Percentiles rank a stretch among this genome's conserved stretches.
phyloP scores from a whole-genome alignment of 1,140 invertebrate species.

The Littorina saxatilis region DNA sequence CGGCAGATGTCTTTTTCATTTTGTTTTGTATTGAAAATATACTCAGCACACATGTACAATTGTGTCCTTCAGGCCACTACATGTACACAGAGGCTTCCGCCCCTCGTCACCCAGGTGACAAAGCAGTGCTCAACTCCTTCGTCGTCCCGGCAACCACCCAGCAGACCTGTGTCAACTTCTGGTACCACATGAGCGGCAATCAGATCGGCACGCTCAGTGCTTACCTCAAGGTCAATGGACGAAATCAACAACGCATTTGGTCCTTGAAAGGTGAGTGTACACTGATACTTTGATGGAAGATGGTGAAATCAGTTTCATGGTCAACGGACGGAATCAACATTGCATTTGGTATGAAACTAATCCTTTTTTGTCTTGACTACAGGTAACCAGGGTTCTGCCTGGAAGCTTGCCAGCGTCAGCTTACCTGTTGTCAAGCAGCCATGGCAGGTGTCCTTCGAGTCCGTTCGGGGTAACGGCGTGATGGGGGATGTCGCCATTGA shows the following conservation, averaged over 20 bases:
- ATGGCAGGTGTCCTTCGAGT: conserved; percentile 68
- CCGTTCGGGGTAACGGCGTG: conserved; percentile 49
- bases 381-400: conserved; percentile 57
- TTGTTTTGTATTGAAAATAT: too few species aligned
- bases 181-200: conserved; percentile 85
- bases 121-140: conserved; percentile 80
- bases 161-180: conserved; percentile 78
- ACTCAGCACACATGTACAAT: too few species aligned
- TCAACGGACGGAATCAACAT: too few species aligned
- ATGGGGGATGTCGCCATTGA: conserved; percentile 70
- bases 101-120: conserved; percentile 82
- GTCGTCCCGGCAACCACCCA: conserved; percentile 47
- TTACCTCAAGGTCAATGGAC: conserved; percentile 38
- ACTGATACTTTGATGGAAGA: too few species aligned
- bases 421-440: conserved; percentile 33
- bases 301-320: too few species aligned
- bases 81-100: conserved; percentile 86
- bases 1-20: too few species aligned
- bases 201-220: conserved; percentile 66
- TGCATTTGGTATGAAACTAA: too few species aligned
- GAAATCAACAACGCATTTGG: conserved; percentile 1
- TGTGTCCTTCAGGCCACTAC: conserved; percentile 85
- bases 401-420: conserved; percentile 49
- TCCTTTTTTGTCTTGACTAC: background rate
- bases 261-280: background rate